These are phyloP conservation scores for Neocrepidodera transversa DNA, from an alignment of 2,888 invertebrate species.

Conservation along the genomic window DNA sequence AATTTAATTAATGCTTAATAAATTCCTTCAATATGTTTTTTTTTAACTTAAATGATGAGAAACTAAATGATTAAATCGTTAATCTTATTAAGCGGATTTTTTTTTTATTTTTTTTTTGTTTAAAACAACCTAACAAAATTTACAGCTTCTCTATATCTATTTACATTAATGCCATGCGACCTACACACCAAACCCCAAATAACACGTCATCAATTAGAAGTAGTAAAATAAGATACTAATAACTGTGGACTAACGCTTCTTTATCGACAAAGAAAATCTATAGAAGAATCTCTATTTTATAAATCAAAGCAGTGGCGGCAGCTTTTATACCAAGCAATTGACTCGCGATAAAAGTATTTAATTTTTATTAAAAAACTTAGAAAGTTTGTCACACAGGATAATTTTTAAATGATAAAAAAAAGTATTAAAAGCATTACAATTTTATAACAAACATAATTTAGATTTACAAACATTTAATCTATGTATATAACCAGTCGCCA, in stretches of 20 bases:
- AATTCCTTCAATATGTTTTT: too few species aligned
- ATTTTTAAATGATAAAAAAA: too few species aligned
- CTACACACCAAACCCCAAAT: conserved; percentile 20
- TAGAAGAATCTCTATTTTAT: conserved; percentile 24
- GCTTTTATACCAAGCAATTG: background rate
- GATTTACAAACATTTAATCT: too few species aligned
- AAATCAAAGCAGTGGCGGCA: conserved; percentile 18
- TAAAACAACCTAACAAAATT: background rate
- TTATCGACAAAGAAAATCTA: conserved; percentile 25
- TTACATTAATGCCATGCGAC: conserved; percentile 4
- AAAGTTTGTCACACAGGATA: too few species aligned
- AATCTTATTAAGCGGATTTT: background rate
- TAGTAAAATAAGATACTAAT: conserved; percentile 30
- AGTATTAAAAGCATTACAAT: too few species aligned
- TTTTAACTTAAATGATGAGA: too few species aligned
- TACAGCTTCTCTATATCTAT: conserved; percentile 8
- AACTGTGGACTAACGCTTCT: conserved; percentile 24
- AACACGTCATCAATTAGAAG: conserved; percentile 19
- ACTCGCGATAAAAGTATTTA: too few species aligned
- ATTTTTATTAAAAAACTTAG: too few species aligned
- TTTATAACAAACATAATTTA: too few species aligned
- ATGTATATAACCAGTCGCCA: too few species aligned
- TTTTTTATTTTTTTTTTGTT: background rate
- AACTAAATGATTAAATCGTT: background rate
- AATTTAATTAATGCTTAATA: too few species aligned